phyloP scores from a whole-genome alignment of 2,888 invertebrate genomes.

The Lordiphosa fenestrarum region DNA sequence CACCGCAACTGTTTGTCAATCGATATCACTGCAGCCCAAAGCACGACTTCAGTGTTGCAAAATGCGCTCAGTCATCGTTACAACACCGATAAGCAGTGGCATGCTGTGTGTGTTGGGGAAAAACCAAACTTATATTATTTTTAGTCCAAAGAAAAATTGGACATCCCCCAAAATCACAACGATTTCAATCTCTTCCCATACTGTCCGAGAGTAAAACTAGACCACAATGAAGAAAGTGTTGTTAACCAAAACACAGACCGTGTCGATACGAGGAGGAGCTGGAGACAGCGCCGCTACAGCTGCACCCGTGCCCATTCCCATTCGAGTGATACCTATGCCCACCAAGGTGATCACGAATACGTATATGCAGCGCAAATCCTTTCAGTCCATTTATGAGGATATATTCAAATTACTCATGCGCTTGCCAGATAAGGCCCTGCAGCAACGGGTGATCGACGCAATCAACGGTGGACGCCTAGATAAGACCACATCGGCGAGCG shows the following conservation, averaged over 20 bases:
- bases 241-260: conserved; percentile 46
- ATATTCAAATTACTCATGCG: conserved; percentile 72
- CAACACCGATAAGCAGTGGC: neutral
- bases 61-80: neutral
- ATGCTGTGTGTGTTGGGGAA: conserved; percentile 52
- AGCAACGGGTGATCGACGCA: conserved; percentile 73
- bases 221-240: conserved; percentile 60
- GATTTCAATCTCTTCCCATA: no score
- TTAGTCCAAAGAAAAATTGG: conserved; percentile 17
- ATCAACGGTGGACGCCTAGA: conserved; percentile 63
- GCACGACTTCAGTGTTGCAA: neutral
- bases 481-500: conserved; percentile 25
- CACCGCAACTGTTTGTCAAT: no score
- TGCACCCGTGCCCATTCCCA: neutral
- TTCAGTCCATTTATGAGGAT: conserved; percentile 61
- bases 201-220: neutral
- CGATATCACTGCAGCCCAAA: no score
- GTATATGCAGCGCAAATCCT: conserved; percentile 64
- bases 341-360: conserved; percentile 38
- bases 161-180: conserved; percentile 28
- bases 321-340: conserved; percentile 25
- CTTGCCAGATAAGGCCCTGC: conserved; percentile 74
- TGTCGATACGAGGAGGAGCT: conserved; percentile 7
- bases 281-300: neutral
- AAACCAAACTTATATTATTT: conserved; percentile 45